Conservation (phyloP, 2,797 vertebrate genomes). For the Xenopus petersii region DNA sequence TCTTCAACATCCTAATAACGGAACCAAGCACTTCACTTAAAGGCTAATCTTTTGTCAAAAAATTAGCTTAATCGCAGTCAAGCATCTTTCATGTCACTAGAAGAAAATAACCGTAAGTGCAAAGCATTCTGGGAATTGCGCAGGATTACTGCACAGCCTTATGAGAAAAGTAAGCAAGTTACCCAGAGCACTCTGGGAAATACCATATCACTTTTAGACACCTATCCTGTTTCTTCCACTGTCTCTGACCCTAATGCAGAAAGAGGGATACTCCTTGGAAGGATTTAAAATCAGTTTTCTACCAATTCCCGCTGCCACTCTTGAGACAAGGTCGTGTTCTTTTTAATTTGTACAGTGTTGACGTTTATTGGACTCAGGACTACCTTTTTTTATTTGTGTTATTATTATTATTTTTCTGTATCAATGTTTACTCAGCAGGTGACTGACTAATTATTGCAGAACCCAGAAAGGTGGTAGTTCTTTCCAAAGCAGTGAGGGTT, state of each 20-base stretch:
- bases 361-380: conserved; percentile 46
- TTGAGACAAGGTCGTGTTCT: conserved; percentile 35
- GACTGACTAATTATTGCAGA: conserved; percentile 24
- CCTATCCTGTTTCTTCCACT: conserved; percentile 25
- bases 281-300: conserved; percentile 21
- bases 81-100: background rate
- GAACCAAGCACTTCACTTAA: conserved; percentile 25
- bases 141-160: conserved; percentile 13
- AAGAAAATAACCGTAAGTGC: background rate
- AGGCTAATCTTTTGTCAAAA: conserved; percentile 2
- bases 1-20: conserved; percentile 8
- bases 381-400: conserved; percentile 19
- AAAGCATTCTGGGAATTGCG: background rate
- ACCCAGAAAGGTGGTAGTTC: conserved; percentile 15
- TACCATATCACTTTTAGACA: background rate
- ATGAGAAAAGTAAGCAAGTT: background rate
- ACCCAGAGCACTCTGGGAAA: background rate
- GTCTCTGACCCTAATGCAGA: conserved; percentile 19
- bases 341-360: conserved; percentile 47
- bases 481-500: background rate
- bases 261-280: conserved; percentile 5
- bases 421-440: conserved; percentile 42
- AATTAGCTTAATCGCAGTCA: background rate
- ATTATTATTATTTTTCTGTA: conserved; percentile 25
- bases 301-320: conserved; percentile 15